Evolutionary conservation across 2,888 invertebrate genomes (phyloP).

Genomic region (Steinernema carpocapsae): DNA sequence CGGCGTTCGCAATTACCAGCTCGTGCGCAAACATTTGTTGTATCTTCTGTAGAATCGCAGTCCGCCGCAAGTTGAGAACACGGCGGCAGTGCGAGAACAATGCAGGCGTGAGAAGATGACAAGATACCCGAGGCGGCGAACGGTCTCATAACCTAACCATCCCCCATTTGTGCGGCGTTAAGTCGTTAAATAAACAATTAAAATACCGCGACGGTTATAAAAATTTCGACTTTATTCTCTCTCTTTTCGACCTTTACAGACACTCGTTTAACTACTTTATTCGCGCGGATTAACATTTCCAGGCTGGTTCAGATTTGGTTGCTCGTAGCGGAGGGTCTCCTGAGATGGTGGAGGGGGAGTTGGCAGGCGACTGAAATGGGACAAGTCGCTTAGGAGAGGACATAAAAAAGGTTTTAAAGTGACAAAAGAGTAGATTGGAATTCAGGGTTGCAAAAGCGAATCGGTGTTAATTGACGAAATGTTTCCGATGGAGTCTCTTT

Average conservation of each 20-base stretch:
- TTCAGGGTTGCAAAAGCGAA: too few relatives aligned
- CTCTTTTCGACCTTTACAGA: slow-evolving; percentile 33
- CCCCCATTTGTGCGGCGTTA: not conserved
- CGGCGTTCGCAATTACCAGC: not conserved
- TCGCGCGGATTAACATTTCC: not conserved
- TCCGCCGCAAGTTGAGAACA: not conserved
- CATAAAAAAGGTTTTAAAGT: too few relatives aligned
- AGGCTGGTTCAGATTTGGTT: slow-evolving; percentile 22
- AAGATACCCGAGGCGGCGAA: not conserved
- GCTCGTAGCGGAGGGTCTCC: slow-evolving; percentile 28
- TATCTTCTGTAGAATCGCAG: slow-evolving; percentile 23
- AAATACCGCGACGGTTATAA: not conserved
- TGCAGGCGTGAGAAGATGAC: slow-evolving; percentile 13
- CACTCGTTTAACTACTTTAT: not conserved
- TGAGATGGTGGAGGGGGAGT: slow-evolving; percentile 24
- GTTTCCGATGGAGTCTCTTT: too few relatives aligned
- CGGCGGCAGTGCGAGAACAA: not conserved
- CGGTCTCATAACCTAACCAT: not conserved
- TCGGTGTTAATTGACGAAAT: too few relatives aligned
- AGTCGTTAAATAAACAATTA: slow-evolving; percentile 33
- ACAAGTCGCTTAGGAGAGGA: too few relatives aligned
- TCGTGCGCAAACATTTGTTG: slow-evolving; percentile 31
- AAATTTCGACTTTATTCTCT: slow-evolving; percentile 21
- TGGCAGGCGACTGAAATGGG: slow-evolving; percentile 11
- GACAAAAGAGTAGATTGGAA: too few relatives aligned